phyloP scores from a whole-genome alignment of 1,140 invertebrate genomes.

The Glomeris maerens region DNA sequence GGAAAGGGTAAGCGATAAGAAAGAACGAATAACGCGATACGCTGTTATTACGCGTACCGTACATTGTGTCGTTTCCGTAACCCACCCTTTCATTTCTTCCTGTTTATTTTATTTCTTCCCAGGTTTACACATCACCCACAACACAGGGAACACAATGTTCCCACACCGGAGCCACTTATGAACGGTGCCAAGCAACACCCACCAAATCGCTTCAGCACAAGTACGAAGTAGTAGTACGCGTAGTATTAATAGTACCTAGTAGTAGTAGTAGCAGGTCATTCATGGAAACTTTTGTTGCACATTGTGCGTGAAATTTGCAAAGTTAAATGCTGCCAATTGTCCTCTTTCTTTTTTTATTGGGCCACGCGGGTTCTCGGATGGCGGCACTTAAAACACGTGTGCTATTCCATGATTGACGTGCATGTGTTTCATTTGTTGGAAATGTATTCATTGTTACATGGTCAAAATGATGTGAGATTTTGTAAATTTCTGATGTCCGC shows the following conservation, averaged over 20 bases:
- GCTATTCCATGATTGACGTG: too few relatives aligned
- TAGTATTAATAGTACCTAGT: too few relatives aligned
- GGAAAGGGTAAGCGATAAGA: too few relatives aligned
- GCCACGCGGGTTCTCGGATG: too few relatives aligned
- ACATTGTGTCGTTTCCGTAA: background rate
- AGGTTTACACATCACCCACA: slow-evolving; percentile 13
- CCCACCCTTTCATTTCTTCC: background rate
- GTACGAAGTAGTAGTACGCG: too few relatives aligned
- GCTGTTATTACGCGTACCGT: background rate
- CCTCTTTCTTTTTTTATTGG: background rate
- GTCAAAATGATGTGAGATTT: too few relatives aligned
- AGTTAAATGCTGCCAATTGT: background rate
- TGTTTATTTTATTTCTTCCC: slow-evolving; percentile 1
- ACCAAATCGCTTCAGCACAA: too few relatives aligned
- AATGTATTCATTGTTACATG: too few relatives aligned
- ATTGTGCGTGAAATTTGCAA: background rate
- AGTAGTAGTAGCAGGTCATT: background rate
- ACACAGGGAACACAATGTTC: slow-evolving; percentile 27
- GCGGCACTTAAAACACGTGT: too few relatives aligned
- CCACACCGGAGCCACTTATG: slow-evolving; percentile 26
- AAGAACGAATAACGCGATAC: too few relatives aligned
- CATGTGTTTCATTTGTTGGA: too few relatives aligned
- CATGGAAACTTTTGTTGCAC: background rate
- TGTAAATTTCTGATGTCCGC: too few relatives aligned
- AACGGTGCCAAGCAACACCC: slow-evolving; percentile 44